Evolutionary conservation across 2,888 invertebrate species (phyloP), one percentile per base, ranked within the genome.

Genomic region (Stegophylla sp.): DNA sequence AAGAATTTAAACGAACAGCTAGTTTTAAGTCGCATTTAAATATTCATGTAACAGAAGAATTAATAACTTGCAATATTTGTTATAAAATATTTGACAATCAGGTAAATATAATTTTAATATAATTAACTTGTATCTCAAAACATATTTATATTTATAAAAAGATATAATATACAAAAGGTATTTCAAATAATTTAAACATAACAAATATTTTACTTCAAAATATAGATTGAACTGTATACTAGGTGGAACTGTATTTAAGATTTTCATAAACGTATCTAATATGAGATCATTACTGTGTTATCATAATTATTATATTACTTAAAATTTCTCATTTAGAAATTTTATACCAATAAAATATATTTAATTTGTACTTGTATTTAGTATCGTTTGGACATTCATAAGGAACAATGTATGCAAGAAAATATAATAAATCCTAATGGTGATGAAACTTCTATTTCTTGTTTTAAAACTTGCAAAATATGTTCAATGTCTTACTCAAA

Each of bases 341-440:
- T 5, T 34, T 34, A 34, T 5, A 3, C 7, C 7, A 34, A 7
- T 34, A 34, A 34, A 43, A 12, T 64, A 10, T 12, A 41, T 43
- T 3, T 64, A 41, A 41, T 64, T 64, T 64, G 1, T 15, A 34
- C 41, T 41, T 72, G 41, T 72, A 17, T 41, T 13, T 53, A 75
- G 75, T 53, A 75, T 48, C 75, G 64, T n/a, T 53, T 75, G 23
- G 75, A 75, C 13, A 75, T 75, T n/a, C 75, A 75, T n/a, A 75
- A 75, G n/a, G 64, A 75, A 53, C 15, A 41, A 53, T 75, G 75
- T 53, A 17, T 75, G 41, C 63, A 64, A 64, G 75, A 75, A 41
- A 66, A 75, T 53, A 17, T 53, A 53, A 43, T 64, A 26, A 43
- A 51, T 75, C 13, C 13, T 26, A 3, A 64, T 53, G 43, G 17